phyloP scores from a whole-genome alignment of 2,888 invertebrate species.

The Ditula angustiorana region DNA sequence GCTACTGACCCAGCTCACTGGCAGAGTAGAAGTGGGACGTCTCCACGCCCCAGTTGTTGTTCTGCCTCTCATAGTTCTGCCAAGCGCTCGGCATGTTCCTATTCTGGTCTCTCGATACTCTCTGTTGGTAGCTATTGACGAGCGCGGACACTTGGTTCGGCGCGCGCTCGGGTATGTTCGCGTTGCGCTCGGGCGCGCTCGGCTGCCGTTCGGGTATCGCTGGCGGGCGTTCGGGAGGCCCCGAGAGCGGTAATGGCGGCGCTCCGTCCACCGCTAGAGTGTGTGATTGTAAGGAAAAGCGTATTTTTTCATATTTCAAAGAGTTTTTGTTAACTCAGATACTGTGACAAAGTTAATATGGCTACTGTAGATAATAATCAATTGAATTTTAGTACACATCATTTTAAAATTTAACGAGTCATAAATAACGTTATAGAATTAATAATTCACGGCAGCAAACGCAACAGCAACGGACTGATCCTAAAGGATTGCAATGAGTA shows the following conservation, averaged over 20 bases:
- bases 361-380: no score
- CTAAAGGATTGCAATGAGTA: no score
- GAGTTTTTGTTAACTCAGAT: no score
- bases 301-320: not conserved
- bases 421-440: no score
- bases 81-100: conserved; percentile 52
- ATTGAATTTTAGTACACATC: no score
- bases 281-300: conserved; percentile 15
- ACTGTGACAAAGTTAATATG: no score
- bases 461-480: no score
- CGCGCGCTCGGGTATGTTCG: conserved; percentile 59
- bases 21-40: conserved; percentile 76
- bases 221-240: conserved; percentile 50
- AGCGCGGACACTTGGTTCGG: conserved; percentile 62
- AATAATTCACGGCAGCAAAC: no score
- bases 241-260: conserved; percentile 50
- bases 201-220: conserved; percentile 44
- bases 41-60: conserved; percentile 71
- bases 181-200: conserved; percentile 53
- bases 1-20: conserved; percentile 75
- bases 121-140: conserved; percentile 77
- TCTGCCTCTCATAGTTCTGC: conserved; percentile 52
- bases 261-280: conserved; percentile 57
- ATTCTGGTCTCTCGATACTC: conserved; percentile 63
- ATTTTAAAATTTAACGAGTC: no score